Evolutionary conservation across 2,888 invertebrate genomes (phyloP), one percentile per base, ranked within the genome.

Genomic region (Leptopterna dolabrata): DNA sequence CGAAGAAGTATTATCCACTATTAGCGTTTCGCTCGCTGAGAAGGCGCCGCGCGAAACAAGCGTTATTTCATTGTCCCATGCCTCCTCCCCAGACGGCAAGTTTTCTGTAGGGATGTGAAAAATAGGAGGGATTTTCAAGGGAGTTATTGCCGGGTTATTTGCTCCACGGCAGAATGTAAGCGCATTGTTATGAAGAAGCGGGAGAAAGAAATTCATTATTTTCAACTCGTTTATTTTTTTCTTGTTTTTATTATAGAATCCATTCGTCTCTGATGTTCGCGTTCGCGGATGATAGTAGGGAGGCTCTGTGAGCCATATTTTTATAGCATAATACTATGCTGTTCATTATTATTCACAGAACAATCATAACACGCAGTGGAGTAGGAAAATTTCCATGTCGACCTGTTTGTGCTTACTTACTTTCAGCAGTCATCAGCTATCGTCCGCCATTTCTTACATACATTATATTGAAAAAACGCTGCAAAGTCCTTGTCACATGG

Each of bases 61-160:
- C 82, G 55, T 82, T 82, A 82, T 82, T 82, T 82, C 82, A 82
- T 82, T 82, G 82, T 82, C 82, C 82, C 63, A 30, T 7, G 36
- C 82, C 63, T 41, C 16, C 80, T 9, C 36, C n/a, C 36, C 36
- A 36, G 51, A 51, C 16, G 51, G 51, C 51, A 4, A 47, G 51
- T 55, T 29, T 55, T 43, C 63, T 55, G 55, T 63, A 82, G 82
- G 36, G 36, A 82, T 82, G 63, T 82, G 82, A 82, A 82, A 82
- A 63, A 82, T 82, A 82, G 29, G 82, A 82, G 55, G 63, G 82
- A 82, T 82, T 82, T 76, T 45, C 82, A 63, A 29, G 82, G 82
- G 82, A 82, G 82, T 82, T 82, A 82, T 82, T 82, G 82, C 82
- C 82, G 82, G 63, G 82, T 82, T 82, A 82, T 82, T 82, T 82